These are phyloP conservation scores for Microtus californicus DNA, from an alignment of 2,797 vertebrate species.

Conservation along the genomic window DNA sequence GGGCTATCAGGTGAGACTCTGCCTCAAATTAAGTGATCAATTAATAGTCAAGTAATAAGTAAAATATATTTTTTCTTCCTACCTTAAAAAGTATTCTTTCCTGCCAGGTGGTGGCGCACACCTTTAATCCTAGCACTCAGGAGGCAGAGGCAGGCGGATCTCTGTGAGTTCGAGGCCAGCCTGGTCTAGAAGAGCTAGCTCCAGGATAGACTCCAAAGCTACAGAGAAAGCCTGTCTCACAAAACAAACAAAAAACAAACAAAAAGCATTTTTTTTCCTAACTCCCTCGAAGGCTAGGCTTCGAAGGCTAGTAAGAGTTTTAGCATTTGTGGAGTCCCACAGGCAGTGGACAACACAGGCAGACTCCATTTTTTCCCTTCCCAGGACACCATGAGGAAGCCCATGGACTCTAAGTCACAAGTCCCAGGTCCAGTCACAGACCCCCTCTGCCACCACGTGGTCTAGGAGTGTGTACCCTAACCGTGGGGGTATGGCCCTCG, in stretches of 20 bases:
- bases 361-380: not conserved
- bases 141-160: too few species aligned
- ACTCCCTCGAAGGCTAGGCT: not conserved
- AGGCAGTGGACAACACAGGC: not conserved
- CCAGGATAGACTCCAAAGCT: too few species aligned
- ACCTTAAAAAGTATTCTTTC: slow-evolving; percentile 2
- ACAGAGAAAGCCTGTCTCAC: too few species aligned
- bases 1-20: not conserved
- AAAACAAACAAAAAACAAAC: too few species aligned
- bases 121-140: too few species aligned
- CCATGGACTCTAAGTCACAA: not conserved
- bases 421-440: not conserved
- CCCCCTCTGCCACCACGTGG: rapidly evolving
- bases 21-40: not conserved
- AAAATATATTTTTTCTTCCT: not conserved
- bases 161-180: too few species aligned
- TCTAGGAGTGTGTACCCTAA: too few species aligned
- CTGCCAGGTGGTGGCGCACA: too few species aligned
- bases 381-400: not conserved
- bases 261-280: not conserved
- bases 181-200: too few species aligned
- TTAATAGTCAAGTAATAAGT: not conserved
- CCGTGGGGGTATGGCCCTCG: not conserved
- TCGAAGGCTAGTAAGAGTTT: not conserved
- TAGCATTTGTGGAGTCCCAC: not conserved